Evolutionary conservation across 2,888 invertebrate genomes (phyloP).

Genomic region (Ophion slaviceki): DNA sequence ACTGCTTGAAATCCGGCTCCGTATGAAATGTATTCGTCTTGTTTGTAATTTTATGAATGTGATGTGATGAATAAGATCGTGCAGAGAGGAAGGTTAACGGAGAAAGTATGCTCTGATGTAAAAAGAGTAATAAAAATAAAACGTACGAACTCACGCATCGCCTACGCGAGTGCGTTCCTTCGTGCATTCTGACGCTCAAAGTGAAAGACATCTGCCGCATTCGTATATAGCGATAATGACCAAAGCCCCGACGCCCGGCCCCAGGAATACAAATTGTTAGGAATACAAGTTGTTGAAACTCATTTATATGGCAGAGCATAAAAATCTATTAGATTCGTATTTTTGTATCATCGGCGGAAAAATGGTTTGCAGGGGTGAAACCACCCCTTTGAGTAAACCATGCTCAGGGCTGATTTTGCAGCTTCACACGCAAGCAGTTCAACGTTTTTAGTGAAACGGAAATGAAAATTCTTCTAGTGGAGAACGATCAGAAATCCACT

Average conservation of each 20-base stretch:
- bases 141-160: constrained; percentile 69
- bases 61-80: constrained; percentile 26
- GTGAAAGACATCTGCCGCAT: constrained; percentile 76
- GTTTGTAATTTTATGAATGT: background rate
- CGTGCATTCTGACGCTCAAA: constrained; percentile 80
- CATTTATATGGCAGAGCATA: too few relatives aligned
- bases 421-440: too few relatives aligned
- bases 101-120: constrained; percentile 75
- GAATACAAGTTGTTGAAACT: too few relatives aligned
- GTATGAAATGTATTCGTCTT: background rate
- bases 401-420: too few relatives aligned
- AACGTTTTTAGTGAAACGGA: too few relatives aligned
- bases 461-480: too few relatives aligned
- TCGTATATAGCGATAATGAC: constrained; percentile 52
- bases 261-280: too few relatives aligned
- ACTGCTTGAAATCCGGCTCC: background rate
- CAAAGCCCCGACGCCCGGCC: background rate
- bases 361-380: too few relatives aligned
- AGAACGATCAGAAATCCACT: too few relatives aligned
- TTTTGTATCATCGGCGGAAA: too few relatives aligned
- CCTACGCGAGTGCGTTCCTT: constrained; percentile 74
- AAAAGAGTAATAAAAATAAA: constrained; percentile 34
- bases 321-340: too few relatives aligned
- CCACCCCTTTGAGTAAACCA: too few relatives aligned
- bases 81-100: constrained; percentile 75